Evolutionary conservation across 2,113 vertebrate species (phyloP), one percentile per base, ranked within the genome.

Genomic region (Clarias batrachus): DNA sequence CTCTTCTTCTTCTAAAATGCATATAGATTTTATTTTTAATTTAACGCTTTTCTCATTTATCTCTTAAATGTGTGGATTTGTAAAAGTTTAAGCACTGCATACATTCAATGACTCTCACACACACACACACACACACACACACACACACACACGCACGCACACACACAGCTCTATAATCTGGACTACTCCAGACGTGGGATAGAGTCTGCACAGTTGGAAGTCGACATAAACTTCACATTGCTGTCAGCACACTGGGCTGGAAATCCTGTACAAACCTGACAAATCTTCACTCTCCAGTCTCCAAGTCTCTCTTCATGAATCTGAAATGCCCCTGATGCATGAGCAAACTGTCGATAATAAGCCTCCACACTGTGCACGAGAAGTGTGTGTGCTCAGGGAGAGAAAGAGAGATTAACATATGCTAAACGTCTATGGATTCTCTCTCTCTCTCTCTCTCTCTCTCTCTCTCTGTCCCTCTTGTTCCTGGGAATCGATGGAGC

Each of bases 401-500:
- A 33, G 78, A 80, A 60, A 60, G 57, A 27, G 82, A 88, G 54
- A 82, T 41, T 74, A 79, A 87, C 21, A 27, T 74, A 57, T 52
- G 54, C 37, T 84, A 78, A 66, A 63, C 59, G 84, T 77, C 17
- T 25, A 74, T 62, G 66, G 56, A 81, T 73, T 62, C 57, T 87
- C 78, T 59, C 6, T 76, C 1, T 82, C 60, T 83, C 81, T 85
- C 60, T 65, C 60, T 87, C 41, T 48, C 59, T 78, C 70, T 10
- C 33, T 41, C 33, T 21, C 71, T 41, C 33, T 2, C 27, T 17
- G 4, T 17, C 68, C 0, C 68, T 41, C 81, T 62, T 11, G 56
- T 23, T 74, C 33, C 63, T 87, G 63, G 16, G 83, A 89, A 82
- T 89, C 88, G 73, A 83, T 89, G 70, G 48, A 83, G 83, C 86